These are phyloP conservation scores for Himalopsyche tibetana DNA, from an alignment of 2,888 invertebrate genomes.

Conservation along the genomic window DNA sequence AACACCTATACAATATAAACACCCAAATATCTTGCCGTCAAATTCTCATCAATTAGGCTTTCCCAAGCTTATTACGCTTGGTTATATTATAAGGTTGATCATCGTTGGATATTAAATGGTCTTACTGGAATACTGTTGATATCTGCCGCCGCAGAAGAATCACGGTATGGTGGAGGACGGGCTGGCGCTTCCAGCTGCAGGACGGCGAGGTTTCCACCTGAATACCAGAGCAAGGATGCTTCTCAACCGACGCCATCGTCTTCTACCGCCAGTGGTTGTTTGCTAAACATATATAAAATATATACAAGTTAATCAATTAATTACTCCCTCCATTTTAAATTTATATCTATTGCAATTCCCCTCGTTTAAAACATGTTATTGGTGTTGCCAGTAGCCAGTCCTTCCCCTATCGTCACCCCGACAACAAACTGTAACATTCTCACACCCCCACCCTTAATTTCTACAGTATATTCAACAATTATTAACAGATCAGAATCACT, in stretches of 20 bases:
- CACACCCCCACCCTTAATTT: too few species aligned
- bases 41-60: constrained; percentile 1
- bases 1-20: not conserved
- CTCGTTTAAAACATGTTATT: too few species aligned
- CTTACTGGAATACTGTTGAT: constrained; percentile 2
- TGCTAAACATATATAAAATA: too few species aligned
- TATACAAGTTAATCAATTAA: too few species aligned
- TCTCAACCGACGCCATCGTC: constrained; percentile 89
- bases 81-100: constrained; percentile 5
- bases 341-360: too few species aligned
- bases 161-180: constrained; percentile 63
- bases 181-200: constrained; percentile 68
- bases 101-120: constrained; percentile 9
- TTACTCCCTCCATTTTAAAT: too few species aligned
- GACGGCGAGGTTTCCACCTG: constrained; percentile 78
- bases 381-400: too few species aligned
- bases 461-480: too few species aligned
- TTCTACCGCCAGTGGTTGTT: constrained; percentile 78
- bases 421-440: too few species aligned
- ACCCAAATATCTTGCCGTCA: not conserved
- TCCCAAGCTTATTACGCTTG: constrained; percentile 22
- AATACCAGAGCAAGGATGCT: constrained; percentile 91
- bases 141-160: constrained; percentile 41
- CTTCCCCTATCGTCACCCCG: too few species aligned
- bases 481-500: too few species aligned